A percentile compares a stretch with the other conserved stretches of the same genome.
Evolutionary conservation across 2,888 invertebrate species (phyloP).

Genomic region (Lobophora halterata): DNA sequence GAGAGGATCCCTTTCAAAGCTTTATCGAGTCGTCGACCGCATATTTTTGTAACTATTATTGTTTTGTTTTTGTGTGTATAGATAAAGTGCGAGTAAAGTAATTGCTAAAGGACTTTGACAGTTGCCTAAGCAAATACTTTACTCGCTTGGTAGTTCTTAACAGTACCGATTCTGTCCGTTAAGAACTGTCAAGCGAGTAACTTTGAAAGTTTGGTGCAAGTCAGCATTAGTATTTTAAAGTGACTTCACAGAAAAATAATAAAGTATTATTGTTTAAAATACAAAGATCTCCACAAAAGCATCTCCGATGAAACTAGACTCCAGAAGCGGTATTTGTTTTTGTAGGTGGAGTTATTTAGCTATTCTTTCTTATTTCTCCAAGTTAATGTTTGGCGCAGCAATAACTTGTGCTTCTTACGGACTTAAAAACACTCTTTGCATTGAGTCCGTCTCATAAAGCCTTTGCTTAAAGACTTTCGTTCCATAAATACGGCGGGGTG

Average conservation of each 20-base stretch:
- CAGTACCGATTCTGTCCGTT: no score
- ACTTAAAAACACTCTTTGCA: slow-evolving; percentile 25
- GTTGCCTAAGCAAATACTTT: no score
- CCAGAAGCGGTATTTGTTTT: slow-evolving; percentile 9
- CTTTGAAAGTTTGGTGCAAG: no score
- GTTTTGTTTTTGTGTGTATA: no score
- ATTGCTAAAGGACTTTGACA: no score
- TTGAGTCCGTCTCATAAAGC: slow-evolving; percentile 26
- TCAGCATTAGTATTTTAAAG: no score
- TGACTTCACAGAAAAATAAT: no score
- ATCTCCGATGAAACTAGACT: slow-evolving; percentile 2
- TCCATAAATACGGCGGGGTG: slow-evolving; percentile 9
- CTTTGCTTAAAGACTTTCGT: slow-evolving; percentile 16
- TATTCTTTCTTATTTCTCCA: slow-evolving; percentile 20
- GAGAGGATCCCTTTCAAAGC: slow-evolving; percentile 8
- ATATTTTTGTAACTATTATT: no score
- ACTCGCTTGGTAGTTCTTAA: no score
- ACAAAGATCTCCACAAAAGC: neutral
- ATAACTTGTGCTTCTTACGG: slow-evolving; percentile 22
- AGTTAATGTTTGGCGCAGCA: slow-evolving; percentile 17
- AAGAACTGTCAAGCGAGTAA: no score
- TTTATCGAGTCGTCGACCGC: slow-evolving; percentile 8
- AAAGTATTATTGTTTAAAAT: no score
- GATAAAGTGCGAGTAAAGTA: no score
- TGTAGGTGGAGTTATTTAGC: slow-evolving; percentile 11